Evolutionary conservation across 2,113 vertebrate genomes (phyloP), one percentile per base, ranked within the genome.

Genomic region (Panthera tigris): DNA sequence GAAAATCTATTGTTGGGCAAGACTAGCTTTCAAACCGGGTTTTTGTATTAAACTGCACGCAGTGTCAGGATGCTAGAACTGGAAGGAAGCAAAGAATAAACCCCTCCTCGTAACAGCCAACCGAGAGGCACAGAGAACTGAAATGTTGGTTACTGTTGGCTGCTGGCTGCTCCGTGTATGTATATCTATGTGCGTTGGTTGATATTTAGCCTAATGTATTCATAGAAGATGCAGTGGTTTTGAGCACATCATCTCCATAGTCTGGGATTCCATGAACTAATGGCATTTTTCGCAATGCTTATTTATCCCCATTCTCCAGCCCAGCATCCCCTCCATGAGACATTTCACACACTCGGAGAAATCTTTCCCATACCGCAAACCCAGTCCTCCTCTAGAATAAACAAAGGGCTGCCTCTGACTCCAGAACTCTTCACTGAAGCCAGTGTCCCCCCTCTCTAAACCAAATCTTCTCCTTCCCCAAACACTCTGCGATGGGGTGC

Each of bases 1-100:
- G 63, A 82, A 81, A n/a, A 83, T 33, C 97, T 81, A 89, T 92
- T 94, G 83, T 96, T 84, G 71, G 52, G 29, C 71, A 93, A 91
- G 69, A 5, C 66, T 66, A 68, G 41, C 63, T 96, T 90, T 74
- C 81, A 65, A 81, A 10, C 23, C 7, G 21, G 33, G 27, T 63
- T 96, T 96, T 91, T 61, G 25, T 84, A 48, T 48, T 50, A 80
- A 95, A 74, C 33, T 3, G 76, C 78, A 39, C 0, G 8, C 25
- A 36, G 36, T 66, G 52, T 91, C 79, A 55, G 88, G 68, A 85
- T 73, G 61, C 57, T 57, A 63, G 50, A 94, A 88, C 48, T 66
- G 45, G 36, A 94, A 81, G 19, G 8, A 71, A 45, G 50, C 69
- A 71, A 81, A 79, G 15, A 36, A 27, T 21, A 71, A 61, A 50